Conservation (phyloP, 2,113 vertebrate species). For the Tricholaema leucomelas region DNA sequence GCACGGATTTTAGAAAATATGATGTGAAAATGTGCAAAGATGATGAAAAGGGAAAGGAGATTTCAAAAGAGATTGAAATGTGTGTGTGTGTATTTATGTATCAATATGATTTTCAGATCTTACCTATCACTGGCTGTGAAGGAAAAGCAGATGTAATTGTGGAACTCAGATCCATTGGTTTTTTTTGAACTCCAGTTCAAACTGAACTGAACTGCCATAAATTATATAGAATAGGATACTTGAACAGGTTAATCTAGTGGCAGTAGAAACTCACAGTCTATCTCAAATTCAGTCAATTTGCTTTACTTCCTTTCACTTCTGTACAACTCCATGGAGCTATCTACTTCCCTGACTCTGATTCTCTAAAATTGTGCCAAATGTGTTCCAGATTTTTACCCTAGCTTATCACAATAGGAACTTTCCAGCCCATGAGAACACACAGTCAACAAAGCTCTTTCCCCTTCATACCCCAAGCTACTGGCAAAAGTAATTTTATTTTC, state of each 20-base stretch:
- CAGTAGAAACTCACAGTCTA: neutral
- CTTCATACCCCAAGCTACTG: constrained; percentile 46
- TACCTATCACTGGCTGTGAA: neutral
- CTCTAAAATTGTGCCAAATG: neutral
- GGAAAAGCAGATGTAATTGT: neutral
- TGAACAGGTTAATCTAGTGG: neutral
- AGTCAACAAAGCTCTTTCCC: constrained; percentile 26
- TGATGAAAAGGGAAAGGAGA: neutral
- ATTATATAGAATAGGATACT: neutral
- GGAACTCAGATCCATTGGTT: neutral
- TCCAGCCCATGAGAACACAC: neutral
- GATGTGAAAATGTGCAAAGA: neutral
- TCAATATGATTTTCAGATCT: neutral
- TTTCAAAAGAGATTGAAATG: neutral
- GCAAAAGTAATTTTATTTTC: constrained; percentile 47
- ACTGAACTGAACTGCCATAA: neutral
- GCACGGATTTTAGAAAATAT: neutral
- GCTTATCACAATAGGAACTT: neutral
- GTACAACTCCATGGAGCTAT: neutral
- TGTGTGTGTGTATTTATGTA: neutral
- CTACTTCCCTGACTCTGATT: constrained; percentile 19
- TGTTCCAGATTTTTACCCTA: neutral
- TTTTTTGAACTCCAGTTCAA: rapidly evolving
- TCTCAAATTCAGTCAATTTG: neutral
- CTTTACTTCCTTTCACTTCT: constrained; percentile 1